Base-by-base conservation (phyloP, 1,140 invertebrate species). In the Apis cerana region DNA sequence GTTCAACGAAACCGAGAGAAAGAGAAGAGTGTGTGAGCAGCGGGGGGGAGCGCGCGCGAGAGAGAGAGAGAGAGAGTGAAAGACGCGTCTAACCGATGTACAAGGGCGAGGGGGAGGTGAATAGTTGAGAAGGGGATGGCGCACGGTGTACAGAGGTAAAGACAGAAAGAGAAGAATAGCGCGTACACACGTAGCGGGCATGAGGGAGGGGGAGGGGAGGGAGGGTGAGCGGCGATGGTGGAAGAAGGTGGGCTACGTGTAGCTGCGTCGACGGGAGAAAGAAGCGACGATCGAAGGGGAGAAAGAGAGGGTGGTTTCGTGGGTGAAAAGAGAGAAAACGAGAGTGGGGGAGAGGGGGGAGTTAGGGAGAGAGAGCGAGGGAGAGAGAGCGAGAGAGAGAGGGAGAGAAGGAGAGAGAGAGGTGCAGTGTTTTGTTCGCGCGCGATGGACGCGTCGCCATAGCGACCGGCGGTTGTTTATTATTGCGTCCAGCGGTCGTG, bases 401-500 rank as follows among this genome's bases (percentile, higher is more conserved):
- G 77, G 65, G 82, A 59, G 67, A 87, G 50, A 78, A 80, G 67
- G 86, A 67, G 79, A 82, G 79, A 62, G 69, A 78, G 82, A 80
- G 77, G 71, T 56, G 33, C 69, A 86, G 90, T 93, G 92, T 94
- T 94, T 93, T 93, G 92, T 94, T 93, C 91, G 93, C 91, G 92
- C 91, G 90, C 92, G 91, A 93, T 92, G 91, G 89, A 92, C 92
- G 92, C 91, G 92, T 94, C 90, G 89, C 92, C 92, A 94, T 94
- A 91, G 92, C 90, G 89, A 94, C 93, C 91, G 89, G 91, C 88
- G 91, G 89, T 94, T 94, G 93, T 94, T 94, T 94, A 94, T 94
- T 93, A 94, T 94, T 94, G 93, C 92, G 92, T 92, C 91, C 90
- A 92, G 91, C 87, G 90, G 86, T 90, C 82, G 89, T 83, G 80